Conservation (phyloP, 2,113 vertebrate genomes). For the Chinchilla lanigera region DNA sequence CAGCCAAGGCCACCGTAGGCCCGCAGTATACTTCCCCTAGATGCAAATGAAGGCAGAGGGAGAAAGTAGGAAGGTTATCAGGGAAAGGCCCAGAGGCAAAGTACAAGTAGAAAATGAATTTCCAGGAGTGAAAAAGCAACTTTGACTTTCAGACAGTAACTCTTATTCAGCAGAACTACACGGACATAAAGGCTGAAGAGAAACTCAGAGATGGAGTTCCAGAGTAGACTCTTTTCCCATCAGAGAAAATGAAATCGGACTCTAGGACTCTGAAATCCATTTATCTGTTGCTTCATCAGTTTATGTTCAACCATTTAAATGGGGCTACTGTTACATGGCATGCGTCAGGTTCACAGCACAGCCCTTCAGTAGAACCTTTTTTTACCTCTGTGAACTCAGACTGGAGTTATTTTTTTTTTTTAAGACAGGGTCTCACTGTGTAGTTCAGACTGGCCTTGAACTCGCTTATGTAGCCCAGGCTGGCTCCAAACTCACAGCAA, state of each 20-base stretch:
- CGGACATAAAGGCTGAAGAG: neutral
- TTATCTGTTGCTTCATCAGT: conserved; percentile 41
- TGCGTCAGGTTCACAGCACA: neutral
- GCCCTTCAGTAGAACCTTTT: neutral
- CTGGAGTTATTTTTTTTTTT: neutral
- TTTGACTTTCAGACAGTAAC: conserved; percentile 9
- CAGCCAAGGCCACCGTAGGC: neutral
- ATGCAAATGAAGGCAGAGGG: neutral
- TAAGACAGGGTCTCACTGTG: neutral
- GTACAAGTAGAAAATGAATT: neutral
- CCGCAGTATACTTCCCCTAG: neutral
- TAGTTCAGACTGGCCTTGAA: neutral
- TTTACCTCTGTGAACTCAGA: neutral
- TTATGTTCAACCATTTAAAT: neutral
- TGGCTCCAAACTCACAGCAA: neutral
- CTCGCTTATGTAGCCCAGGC: neutral
- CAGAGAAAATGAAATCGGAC: conserved; percentile 21
- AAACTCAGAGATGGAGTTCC: neutral
- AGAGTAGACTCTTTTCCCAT: neutral
- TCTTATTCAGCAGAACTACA: neutral
- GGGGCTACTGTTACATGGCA: neutral
- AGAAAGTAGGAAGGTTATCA: neutral
- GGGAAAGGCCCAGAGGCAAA: neutral
- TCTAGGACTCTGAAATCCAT: conserved; percentile 14
- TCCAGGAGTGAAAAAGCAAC: neutral